These are phyloP conservation scores for Lasius fuliginosus DNA, from an alignment of 2,888 invertebrate species.

Conservation along the genomic window DNA sequence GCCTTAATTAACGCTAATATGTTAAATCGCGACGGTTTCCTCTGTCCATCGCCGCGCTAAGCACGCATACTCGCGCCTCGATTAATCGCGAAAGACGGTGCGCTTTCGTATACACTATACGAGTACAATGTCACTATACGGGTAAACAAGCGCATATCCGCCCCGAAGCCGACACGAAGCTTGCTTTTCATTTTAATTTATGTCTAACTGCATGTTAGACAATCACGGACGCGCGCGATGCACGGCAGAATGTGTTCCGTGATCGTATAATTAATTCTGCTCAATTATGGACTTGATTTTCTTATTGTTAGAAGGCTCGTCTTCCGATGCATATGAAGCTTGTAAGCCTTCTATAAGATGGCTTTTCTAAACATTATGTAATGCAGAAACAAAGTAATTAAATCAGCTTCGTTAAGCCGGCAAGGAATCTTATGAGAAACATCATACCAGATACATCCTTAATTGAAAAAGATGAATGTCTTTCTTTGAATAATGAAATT, in stretches of 20 bases:
- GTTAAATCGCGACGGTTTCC: constrained; percentile 86
- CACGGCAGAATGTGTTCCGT: constrained; percentile 1
- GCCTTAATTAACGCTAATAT: constrained; percentile 86
- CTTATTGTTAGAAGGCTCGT: neutral
- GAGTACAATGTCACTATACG: constrained; percentile 41
- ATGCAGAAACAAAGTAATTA: constrained; percentile 32
- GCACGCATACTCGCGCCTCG: constrained; percentile 55
- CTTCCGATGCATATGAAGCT: neutral
- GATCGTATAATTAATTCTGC: constrained; percentile 33
- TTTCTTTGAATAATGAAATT: constrained; percentile 29
- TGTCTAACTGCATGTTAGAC: constrained; percentile 12
- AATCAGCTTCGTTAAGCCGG: constrained; percentile 15
- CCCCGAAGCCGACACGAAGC: constrained; percentile 20
- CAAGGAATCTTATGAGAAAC: neutral
- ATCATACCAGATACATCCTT: neutral
- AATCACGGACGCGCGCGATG: constrained; percentile 1
- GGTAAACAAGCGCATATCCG: constrained; percentile 47
- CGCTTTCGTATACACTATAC: constrained; percentile 8
- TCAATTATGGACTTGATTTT: constrained; percentile 33
- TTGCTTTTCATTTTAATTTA: constrained; percentile 45
- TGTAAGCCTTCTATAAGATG: neutral
- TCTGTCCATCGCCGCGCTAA: constrained; percentile 79
- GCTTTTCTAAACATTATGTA: neutral
- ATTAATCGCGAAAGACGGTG: constrained; percentile 43
- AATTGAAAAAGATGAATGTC: neutral